phyloP scores from a whole-genome alignment of 2,797 vertebrate genomes.

The Lagodon rhomboides region DNA sequence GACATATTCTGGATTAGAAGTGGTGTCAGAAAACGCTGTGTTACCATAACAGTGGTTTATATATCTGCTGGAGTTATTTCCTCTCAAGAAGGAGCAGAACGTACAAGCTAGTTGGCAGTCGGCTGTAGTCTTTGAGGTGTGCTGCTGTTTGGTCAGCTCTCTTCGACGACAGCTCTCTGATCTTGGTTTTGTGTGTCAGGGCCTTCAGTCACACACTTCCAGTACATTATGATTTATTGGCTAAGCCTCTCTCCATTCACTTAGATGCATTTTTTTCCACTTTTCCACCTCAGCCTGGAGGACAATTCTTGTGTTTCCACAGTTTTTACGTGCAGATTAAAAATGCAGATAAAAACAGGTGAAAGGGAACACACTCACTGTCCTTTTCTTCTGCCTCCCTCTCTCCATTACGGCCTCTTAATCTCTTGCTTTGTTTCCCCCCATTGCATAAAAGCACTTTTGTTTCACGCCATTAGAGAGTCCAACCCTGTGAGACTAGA shows the following conservation, averaged over 20 bases:
- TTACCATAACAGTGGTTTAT: too few species aligned
- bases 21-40: too few species aligned
- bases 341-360: neutral
- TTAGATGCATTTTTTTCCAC: neutral
- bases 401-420: constrained; percentile 7
- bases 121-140: too few species aligned
- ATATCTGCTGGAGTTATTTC: too few species aligned
- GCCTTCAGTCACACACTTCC: neutral
- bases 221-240: neutral
- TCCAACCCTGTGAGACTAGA: constrained; percentile 1
- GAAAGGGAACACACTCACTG: neutral
- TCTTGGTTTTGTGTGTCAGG: too few species aligned
- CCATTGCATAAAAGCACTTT: constrained; percentile 22
- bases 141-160: too few species aligned
- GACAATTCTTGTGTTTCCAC: neutral
- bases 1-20: too few species aligned
- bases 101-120: too few species aligned
- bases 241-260: neutral
- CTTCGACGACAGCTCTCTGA: too few species aligned
- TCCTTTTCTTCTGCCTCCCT: neutral
- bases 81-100: too few species aligned
- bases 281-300: constrained; percentile 3
- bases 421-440: constrained; percentile 25
- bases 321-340: neutral
- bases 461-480: constrained; percentile 40